These are phyloP conservation scores for Nicator chloris DNA, from an alignment of 2,113 vertebrate genomes.

Conservation along the genomic window DNA sequence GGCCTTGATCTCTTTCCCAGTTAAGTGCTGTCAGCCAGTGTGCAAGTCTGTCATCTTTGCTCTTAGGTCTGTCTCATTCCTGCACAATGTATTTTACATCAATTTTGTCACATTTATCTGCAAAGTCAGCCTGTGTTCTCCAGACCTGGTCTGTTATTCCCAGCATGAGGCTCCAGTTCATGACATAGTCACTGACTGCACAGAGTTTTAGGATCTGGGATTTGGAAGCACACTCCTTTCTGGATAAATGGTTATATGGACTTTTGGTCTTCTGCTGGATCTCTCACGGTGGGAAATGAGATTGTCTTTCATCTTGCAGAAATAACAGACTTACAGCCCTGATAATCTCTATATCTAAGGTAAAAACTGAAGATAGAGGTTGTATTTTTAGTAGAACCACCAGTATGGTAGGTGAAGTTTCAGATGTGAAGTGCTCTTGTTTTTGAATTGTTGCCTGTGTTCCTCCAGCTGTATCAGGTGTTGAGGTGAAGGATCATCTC, in stretches of 20 bases:
- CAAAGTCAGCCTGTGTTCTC: not conserved
- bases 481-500: not conserved
- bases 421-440: not conserved
- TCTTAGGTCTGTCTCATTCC: not conserved
- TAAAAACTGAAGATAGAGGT: not conserved
- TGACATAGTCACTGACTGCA: not conserved
- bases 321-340: not conserved
- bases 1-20: not conserved
- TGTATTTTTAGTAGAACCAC: not conserved
- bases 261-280: not conserved
- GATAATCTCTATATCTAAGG: not conserved
- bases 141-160: not conserved
- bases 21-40: not conserved
- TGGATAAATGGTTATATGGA: not conserved
- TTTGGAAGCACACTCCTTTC: not conserved
- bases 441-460: not conserved
- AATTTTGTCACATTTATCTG: not conserved
- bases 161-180: not conserved
- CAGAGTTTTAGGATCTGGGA: not conserved
- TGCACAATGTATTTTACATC: not conserved
- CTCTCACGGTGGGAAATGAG: not conserved
- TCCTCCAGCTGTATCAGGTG: not conserved
- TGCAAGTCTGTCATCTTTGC: not conserved
- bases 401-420: not conserved
- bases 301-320: not conserved